These are phyloP conservation scores for Aplochiton taeniatus DNA, from an alignment of 2,797 vertebrate species.

Conservation along the genomic window DNA sequence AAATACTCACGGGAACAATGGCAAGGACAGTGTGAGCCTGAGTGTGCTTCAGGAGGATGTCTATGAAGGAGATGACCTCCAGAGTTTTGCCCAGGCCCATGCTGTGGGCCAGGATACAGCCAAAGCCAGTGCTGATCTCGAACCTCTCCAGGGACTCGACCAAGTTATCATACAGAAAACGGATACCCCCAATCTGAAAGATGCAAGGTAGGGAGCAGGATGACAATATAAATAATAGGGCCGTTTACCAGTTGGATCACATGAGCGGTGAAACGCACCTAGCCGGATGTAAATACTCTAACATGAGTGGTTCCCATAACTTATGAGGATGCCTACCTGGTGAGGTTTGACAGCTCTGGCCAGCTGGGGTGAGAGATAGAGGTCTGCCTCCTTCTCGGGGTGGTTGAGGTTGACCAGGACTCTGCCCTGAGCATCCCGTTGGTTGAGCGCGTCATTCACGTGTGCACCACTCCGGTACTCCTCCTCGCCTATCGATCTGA, in stretches of 20 bases:
- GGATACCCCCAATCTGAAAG: slow-evolving; percentile 90
- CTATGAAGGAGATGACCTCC: slow-evolving; percentile 96
- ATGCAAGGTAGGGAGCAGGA: neutral
- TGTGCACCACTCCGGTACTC: slow-evolving; percentile 80
- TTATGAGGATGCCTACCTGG: slow-evolving; percentile 79
- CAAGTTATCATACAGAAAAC: slow-evolving; percentile 96
- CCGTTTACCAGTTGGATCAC: too few species aligned
- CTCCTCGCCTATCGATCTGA: slow-evolving; percentile 79
- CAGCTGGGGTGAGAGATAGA: slow-evolving; percentile 89
- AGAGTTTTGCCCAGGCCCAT: slow-evolving; percentile 98
- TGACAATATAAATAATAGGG: neutral
- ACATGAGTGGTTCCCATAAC: too few species aligned
- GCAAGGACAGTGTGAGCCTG: slow-evolving; percentile 93
- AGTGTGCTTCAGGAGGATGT: slow-evolving; percentile 91
- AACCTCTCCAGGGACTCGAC: slow-evolving; percentile 93
- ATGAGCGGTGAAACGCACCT: too few species aligned
- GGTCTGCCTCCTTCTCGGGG: slow-evolving; percentile 82
- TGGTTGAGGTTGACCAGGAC: slow-evolving; percentile 93
- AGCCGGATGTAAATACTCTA: too few species aligned
- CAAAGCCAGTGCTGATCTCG: slow-evolving; percentile 88
- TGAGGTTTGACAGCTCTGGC: slow-evolving; percentile 90
- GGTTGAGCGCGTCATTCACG: slow-evolving; percentile 85
- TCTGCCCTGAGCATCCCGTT: slow-evolving; percentile 80
- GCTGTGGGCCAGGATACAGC: slow-evolving; percentile 96
- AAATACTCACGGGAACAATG: slow-evolving; percentile 91